phyloP scores from a whole-genome alignment of 1,140 invertebrate genomes.

The Drosophila prosaltans region DNA sequence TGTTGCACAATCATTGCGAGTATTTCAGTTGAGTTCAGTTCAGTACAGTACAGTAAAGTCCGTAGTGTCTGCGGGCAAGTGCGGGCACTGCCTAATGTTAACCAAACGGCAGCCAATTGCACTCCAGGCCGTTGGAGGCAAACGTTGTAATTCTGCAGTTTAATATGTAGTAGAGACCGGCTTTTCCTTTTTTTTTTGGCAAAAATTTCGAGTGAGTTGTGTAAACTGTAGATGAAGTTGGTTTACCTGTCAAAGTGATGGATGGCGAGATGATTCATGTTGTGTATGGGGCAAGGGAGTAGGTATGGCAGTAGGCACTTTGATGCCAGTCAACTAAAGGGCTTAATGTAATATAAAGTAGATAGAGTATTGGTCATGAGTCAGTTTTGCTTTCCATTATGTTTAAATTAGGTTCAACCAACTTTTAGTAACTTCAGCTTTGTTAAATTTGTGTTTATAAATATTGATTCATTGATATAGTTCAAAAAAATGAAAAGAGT shows the following conservation, averaged over 20 bases:
- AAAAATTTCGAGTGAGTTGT: neutral
- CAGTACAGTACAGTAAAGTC: neutral
- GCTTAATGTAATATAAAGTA: neutral
- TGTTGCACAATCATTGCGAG: conserved; percentile 61
- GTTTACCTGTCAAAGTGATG: conserved; percentile 5
- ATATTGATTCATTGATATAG: too few species aligned
- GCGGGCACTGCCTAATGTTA: conserved; percentile 42
- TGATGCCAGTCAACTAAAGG: neutral
- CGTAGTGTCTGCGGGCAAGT: conserved; percentile 24
- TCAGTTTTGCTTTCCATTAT: neutral
- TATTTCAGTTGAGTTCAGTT: conserved; percentile 17
- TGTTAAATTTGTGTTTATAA: neutral
- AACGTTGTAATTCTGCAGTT: conserved; percentile 44
- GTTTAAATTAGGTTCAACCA: neutral
- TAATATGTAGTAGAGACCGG: conserved; percentile 36
- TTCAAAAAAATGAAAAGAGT: too few species aligned
- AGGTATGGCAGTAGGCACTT: neutral
- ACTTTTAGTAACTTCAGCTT: neutral
- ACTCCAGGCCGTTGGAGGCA: conserved; percentile 10
- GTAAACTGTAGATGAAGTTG: conserved; percentile 1
- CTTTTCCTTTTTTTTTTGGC: neutral
- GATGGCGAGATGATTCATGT: conserved; percentile 6
- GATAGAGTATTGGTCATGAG: neutral
- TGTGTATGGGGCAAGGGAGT: neutral
- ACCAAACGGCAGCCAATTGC: conserved; percentile 24